phyloP scores from a whole-genome alignment of 2,113 vertebrate species.

The Phalacrocorax pelagicus region DNA sequence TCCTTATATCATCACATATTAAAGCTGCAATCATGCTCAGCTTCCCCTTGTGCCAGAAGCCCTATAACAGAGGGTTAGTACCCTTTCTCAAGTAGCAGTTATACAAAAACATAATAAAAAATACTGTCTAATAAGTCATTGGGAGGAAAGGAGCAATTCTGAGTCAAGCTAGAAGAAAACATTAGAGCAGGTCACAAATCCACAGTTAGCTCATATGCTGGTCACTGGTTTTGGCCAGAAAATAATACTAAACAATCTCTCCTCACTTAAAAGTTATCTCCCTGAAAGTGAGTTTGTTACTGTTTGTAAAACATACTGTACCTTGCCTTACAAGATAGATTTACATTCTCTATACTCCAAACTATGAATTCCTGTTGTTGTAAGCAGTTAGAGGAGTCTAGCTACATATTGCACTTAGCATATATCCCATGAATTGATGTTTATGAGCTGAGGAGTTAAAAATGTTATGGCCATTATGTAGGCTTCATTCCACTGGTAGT shows the following conservation, averaged over 20 bases:
- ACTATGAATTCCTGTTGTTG: not conserved
- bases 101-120: not conserved
- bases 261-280: not conserved
- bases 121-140: not conserved
- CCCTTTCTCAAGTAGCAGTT: not conserved
- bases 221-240: not conserved
- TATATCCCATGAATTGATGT: not conserved
- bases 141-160: not conserved
- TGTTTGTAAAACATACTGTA: not conserved
- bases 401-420: not conserved
- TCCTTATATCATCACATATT: not conserved
- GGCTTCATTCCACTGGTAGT: constrained; percentile 7
- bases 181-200: not conserved
- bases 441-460: not conserved
- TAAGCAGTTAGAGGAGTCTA: not conserved
- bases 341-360: not conserved
- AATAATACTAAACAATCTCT: not conserved
- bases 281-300: not conserved
- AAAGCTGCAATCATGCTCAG: not conserved
- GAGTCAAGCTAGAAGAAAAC: not conserved
- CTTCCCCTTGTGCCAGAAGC: not conserved
- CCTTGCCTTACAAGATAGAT: not conserved
- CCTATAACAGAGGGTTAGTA: not conserved
- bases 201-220: not conserved
- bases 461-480: not conserved